These are phyloP conservation scores for Denticeps clupeoides DNA, from an alignment of 2,797 vertebrate species.

Conservation along the genomic window DNA sequence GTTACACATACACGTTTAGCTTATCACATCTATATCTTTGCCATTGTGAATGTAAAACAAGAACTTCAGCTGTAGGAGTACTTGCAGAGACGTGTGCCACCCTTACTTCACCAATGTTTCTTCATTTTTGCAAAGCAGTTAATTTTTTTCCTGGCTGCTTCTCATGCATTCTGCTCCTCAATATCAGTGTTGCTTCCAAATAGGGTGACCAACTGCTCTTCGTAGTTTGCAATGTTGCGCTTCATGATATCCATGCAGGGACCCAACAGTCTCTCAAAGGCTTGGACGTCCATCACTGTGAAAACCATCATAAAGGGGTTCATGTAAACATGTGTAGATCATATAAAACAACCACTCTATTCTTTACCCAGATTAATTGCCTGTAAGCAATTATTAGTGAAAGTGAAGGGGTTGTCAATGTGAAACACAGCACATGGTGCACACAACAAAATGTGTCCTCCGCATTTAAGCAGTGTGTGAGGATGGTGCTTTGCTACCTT, in stretches of 20 bases:
- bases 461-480: no score
- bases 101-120: conserved; percentile 50
- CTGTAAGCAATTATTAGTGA: background rate
- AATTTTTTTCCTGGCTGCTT: conserved; percentile 28
- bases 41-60: conserved; percentile 34
- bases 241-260: conserved; percentile 99
- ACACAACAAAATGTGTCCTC: no score
- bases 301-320: conserved; percentile 18
- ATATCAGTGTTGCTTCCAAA: conserved; percentile 94
- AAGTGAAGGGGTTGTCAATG: background rate
- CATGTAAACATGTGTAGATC: background rate
- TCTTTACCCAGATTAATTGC: background rate
- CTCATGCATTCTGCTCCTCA: conserved; percentile 78
- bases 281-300: conserved; percentile 89
- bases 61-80: conserved; percentile 31
- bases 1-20: conserved; percentile 16
- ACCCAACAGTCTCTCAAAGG: conserved; percentile 95
- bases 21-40: conserved; percentile 24
- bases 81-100: conserved; percentile 37
- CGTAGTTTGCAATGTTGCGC: conserved; percentile 96
- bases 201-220: conserved; percentile 88
- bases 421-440: no score
- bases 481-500: no score
- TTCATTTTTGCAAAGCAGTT: conserved; percentile 54
- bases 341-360: background rate